phyloP scores from a whole-genome alignment of 2,888 invertebrate species.

The Drosophila peninsularis region DNA sequence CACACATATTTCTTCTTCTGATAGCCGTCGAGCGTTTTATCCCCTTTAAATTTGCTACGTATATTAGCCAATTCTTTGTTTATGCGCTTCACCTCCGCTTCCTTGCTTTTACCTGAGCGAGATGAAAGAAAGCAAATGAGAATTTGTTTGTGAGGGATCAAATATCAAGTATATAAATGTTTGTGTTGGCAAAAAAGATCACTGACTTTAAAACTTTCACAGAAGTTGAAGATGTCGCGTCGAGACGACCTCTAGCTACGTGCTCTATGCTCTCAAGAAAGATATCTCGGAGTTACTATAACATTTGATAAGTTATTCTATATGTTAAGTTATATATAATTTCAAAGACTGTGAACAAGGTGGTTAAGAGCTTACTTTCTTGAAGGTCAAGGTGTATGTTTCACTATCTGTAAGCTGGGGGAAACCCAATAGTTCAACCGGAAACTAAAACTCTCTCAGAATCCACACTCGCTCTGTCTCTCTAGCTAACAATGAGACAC shows the following conservation, averaged over 20 bases:
- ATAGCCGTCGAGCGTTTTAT: conserved; percentile 99
- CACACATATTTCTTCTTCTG: conserved; percentile 99
- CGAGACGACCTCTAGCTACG: no score
- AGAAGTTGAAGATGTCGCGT: background rate
- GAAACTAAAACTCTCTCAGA: conserved; percentile 32
- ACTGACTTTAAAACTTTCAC: background rate
- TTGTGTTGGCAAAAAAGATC: background rate
- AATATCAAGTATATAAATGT: background rate
- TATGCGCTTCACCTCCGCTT: conserved; percentile 99
- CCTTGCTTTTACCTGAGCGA: conserved; percentile 96
- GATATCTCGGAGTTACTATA: no score
- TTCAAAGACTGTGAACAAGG: no score
- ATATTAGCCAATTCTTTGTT: conserved; percentile 99
- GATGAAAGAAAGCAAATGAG: background rate
- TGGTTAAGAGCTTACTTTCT: background rate
- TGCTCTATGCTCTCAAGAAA: background rate
- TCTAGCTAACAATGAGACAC: conserved; percentile 30
- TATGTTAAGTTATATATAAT: no score
- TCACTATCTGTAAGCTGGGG: conserved; percentile 4
- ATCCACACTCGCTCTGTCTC: background rate
- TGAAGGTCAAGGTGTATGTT: conserved; percentile 6
- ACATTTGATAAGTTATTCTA: no score
- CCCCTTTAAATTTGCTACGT: conserved; percentile 99
- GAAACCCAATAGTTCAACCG: conserved; percentile 26
- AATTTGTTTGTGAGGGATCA: background rate